Evolutionary conservation across 2,113 vertebrate genomes (phyloP).

Genomic region (Leptosomus discolor): DNA sequence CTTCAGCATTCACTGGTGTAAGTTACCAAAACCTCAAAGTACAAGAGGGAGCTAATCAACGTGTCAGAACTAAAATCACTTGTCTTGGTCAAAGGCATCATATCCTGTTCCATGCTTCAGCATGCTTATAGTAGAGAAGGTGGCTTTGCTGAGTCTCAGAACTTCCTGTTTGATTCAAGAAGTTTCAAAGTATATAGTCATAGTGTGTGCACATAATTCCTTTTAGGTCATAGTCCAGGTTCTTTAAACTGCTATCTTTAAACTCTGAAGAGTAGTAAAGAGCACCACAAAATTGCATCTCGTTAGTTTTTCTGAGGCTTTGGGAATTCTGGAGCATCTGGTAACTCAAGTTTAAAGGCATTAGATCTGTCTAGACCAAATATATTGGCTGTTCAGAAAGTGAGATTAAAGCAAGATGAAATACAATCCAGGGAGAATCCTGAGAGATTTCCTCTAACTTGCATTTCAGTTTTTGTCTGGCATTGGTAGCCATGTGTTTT

Average conservation of each 20-base stretch:
- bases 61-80: conserved; percentile 19
- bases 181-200: neutral
- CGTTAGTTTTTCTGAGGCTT: neutral
- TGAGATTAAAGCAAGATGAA: neutral
- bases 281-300: neutral
- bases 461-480: neutral
- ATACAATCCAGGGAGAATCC: neutral
- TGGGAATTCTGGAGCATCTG: neutral
- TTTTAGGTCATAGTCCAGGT: neutral
- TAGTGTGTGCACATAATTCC: neutral
- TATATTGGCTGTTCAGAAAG: neutral
- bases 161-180: neutral
- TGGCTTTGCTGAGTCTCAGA: neutral
- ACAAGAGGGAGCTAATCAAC: neutral
- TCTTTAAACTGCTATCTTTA: neutral
- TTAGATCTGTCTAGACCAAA: neutral
- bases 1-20: neutral
- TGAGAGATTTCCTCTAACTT: neutral
- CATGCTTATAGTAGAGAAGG: neutral
- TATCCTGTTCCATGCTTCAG: neutral
- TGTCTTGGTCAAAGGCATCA: conserved; percentile 14
- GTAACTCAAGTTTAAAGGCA: neutral
- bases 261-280: neutral
- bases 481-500: neutral
- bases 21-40: neutral